Evolutionary conservation across 1,140 invertebrate species (phyloP).

Genomic region (Holcopasites calliopsidis): DNA sequence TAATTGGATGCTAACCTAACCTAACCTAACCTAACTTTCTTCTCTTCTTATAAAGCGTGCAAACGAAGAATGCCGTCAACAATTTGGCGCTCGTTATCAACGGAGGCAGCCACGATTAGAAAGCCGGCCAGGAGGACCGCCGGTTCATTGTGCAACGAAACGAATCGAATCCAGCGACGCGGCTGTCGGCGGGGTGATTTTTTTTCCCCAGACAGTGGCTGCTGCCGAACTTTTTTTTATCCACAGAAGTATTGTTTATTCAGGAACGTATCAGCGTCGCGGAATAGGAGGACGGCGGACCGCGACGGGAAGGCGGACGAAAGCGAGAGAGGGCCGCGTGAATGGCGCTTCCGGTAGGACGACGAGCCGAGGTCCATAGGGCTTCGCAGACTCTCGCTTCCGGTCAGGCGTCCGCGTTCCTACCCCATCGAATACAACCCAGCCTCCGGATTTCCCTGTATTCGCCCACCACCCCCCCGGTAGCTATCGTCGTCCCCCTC

Average conservation of each 20-base stretch:
- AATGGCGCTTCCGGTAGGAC: slow-evolving; percentile 78
- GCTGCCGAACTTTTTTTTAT: slow-evolving; percentile 52
- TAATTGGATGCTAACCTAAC: no score
- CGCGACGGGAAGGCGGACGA: slow-evolving; percentile 66
- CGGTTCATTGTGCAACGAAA: slow-evolving; percentile 1
- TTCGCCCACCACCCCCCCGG: no score
- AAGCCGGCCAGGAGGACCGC: not conserved
- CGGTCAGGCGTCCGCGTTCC: slow-evolving; percentile 74
- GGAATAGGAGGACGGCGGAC: slow-evolving; percentile 48
- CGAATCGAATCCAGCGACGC: slow-evolving; percentile 28
- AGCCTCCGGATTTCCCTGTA: slow-evolving; percentile 71
- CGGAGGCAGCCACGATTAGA: not conserved
- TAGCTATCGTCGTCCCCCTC: no score
- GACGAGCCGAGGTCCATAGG: slow-evolving; percentile 74
- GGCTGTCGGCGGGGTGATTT: slow-evolving; percentile 47
- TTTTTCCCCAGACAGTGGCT: slow-evolving; percentile 53
- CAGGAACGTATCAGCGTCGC: slow-evolving; percentile 72
- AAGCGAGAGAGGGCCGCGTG: slow-evolving; percentile 76
- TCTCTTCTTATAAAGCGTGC: no score
- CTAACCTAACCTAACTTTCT: no score
- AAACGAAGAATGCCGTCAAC: not conserved
- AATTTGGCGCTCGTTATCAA: not conserved
- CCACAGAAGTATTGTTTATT: slow-evolving; percentile 76
- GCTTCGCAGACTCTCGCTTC: slow-evolving; percentile 77
- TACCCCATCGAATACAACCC: slow-evolving; percentile 69